Evolutionary conservation across 1,140 invertebrate genomes (phyloP), one percentile per base, ranked within the genome.

Genomic region (Scaptomyza montana): DNA sequence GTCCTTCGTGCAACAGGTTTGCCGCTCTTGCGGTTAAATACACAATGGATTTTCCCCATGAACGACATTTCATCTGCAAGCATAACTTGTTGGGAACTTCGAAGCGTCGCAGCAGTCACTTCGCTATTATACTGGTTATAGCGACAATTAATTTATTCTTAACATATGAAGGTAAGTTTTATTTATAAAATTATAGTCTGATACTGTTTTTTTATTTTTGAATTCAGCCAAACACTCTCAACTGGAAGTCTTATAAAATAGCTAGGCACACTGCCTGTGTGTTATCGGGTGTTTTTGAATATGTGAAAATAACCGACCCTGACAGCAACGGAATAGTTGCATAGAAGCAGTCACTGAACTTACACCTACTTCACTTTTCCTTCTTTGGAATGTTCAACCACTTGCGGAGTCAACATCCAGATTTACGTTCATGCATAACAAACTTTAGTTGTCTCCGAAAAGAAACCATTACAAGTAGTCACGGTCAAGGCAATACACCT

Each of bases 21-120:
- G 64, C 81, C 78, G 78, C 73, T 68, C 68, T 75, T 75, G 81
- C 81, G 74, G 81, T 87, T 70, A 50, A 79, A 62, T 74, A 13
- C 59, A 77, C 79, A 77, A 87, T 87, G 82, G 79, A 79, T 47
- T 64, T 79, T 77, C 68, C 61, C 28, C 47, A 63, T 56, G 56
- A 47, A 43, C 53, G 59, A 19, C 30, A 33, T 56, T 25, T 12
- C 16, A 54, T 30, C 36, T 36, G 13, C 47, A 68, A 68, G 13
- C 41, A 25, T 45, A 55, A 45, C 33, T 46, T 64, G 53, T 53
- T 64, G 59, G 47, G 39, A 16, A 55, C 45, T 68, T 57, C 67
- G 46, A 41, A 54, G 61, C 62, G 43, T 56, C 47, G 56, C 5
- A 64, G 54, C 49, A 7, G 60, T 7, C 53, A 73, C 10, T 19